Conservation (phyloP, 2,113 vertebrate species). For the Triplophysa tibetana region DNA sequence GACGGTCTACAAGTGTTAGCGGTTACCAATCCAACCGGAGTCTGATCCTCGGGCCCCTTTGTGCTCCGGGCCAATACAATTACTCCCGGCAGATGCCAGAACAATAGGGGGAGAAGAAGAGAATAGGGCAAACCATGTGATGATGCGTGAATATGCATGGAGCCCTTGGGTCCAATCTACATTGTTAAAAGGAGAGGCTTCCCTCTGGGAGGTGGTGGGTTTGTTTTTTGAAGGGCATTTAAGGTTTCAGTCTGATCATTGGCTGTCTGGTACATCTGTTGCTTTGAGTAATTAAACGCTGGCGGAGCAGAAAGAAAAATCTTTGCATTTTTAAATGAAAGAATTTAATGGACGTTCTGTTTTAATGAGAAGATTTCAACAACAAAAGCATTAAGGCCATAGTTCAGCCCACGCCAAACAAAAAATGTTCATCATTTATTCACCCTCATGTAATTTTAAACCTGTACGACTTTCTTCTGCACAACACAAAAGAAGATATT, state of each 20-base stretch:
- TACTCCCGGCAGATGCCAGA: conserved; percentile 55
- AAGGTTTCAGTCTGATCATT: conserved; percentile 18
- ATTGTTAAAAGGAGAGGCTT: conserved; percentile 36
- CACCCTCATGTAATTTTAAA: no score
- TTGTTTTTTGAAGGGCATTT: not conserved
- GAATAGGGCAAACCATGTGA: conserved; percentile 35
- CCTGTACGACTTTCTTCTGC: no score
- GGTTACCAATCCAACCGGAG: conserved; percentile 17
- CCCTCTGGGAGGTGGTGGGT: conserved; percentile 28
- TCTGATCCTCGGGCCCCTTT: conserved; percentile 33
- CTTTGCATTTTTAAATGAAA: not conserved
- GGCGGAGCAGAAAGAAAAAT: not conserved
- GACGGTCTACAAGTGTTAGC: conserved; percentile 29
- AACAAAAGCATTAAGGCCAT: no score
- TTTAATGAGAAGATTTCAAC: no score
- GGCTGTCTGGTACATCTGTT: conserved; percentile 46
- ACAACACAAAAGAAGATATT: no score
- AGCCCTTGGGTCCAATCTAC: conserved; percentile 28
- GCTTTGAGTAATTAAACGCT: not conserved
- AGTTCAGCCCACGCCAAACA: no score
- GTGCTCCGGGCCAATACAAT: conserved; percentile 26
- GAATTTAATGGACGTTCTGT: no score
- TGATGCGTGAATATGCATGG: conserved; percentile 48
- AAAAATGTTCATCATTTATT: no score
- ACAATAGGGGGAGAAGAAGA: conserved; percentile 48